A percentile compares a stretch with the other conserved stretches of the same genome.
Conservation (phyloP, 1,140 invertebrate genomes). For the Argopecten irradians region DNA sequence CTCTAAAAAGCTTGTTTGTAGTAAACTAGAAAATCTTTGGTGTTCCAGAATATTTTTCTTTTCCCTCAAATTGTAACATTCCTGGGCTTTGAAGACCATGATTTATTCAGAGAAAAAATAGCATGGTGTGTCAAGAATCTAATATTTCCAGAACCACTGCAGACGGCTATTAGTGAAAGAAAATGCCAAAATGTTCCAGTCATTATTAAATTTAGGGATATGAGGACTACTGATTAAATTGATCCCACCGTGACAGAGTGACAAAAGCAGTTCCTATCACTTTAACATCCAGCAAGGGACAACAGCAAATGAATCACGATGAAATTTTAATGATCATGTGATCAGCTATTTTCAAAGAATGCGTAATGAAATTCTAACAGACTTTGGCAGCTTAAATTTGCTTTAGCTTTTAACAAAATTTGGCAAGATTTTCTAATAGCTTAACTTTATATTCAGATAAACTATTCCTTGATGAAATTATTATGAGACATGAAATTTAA, state of each 20-base stretch:
- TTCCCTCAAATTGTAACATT: too few relatives aligned
- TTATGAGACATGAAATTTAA: too few relatives aligned
- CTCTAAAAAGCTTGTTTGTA: too few relatives aligned
- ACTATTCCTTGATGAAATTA: too few relatives aligned
- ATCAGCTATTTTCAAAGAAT: background rate
- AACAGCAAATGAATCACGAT: background rate
- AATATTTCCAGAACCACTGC: background rate
- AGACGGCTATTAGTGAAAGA: background rate
- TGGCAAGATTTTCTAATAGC: too few relatives aligned
- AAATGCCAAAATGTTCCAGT: background rate
- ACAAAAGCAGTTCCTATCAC: constrained; percentile 2
- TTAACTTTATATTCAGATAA: too few relatives aligned
- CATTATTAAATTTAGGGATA: background rate
- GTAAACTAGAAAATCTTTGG: too few relatives aligned
- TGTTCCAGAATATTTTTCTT: too few relatives aligned
- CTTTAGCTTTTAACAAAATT: too few relatives aligned
- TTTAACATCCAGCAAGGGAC: background rate
- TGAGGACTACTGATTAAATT: background rate
- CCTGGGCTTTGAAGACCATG: too few relatives aligned
- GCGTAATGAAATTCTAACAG: background rate
- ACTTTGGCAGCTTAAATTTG: background rate
- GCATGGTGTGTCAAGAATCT: background rate
- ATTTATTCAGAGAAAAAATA: too few relatives aligned
- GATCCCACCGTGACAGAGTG: background rate
- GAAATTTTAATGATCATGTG: background rate